phyloP scores from a whole-genome alignment of 2,113 vertebrate genomes.

The Hassar affinis region DNA sequence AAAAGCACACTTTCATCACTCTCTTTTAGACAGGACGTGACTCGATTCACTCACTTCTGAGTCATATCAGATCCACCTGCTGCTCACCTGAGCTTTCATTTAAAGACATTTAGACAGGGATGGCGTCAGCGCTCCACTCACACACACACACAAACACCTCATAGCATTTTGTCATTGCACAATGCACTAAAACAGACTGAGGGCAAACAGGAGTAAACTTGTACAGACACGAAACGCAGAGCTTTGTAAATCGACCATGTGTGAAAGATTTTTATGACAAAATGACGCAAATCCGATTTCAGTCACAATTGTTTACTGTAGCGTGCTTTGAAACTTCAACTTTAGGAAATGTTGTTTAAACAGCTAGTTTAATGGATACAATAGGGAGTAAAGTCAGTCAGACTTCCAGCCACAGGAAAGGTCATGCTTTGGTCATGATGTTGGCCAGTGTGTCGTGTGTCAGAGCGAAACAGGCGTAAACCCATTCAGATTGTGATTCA shows the following conservation, averaged over 20 bases:
- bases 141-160: neutral
- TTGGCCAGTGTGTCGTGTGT: neutral
- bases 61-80: conserved; percentile 22
- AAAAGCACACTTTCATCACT: neutral
- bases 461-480: neutral
- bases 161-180: neutral
- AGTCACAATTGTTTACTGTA: neutral
- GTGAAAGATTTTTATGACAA: neutral
- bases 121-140: neutral
- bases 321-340: too few relatives aligned
- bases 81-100: conserved; percentile 15
- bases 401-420: neutral
- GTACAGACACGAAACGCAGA: neutral
- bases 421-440: neutral
- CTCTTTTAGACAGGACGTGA: neutral
- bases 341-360: neutral
- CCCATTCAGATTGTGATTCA: neutral
- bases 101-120: neutral
- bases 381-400: neutral
- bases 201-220: neutral
- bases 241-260: neutral
- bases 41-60: neutral
- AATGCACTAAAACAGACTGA: neutral
- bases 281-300: neutral
- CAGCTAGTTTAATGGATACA: neutral